Evolutionary conservation across 2,797 vertebrate species (phyloP).

Genomic region (Nyctalus aviator): DNA sequence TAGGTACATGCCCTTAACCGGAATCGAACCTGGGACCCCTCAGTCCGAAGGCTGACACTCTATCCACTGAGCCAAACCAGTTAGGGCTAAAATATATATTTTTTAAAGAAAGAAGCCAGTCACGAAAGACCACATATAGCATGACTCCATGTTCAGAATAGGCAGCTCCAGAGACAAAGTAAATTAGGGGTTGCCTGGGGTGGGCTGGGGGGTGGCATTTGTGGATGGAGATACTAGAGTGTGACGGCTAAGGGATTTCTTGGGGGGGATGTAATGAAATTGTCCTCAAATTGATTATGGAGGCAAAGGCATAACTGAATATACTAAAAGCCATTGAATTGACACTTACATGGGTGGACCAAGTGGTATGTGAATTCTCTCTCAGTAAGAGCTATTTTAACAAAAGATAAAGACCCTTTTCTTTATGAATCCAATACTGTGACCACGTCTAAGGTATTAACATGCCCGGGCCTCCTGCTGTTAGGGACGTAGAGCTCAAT

Average conservation of each 20-base stretch:
- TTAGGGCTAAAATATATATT: no score
- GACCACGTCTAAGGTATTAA: background rate
- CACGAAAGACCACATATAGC: background rate
- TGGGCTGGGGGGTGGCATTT: background rate
- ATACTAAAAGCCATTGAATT: background rate
- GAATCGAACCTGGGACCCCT: no score
- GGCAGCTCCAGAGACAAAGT: background rate
- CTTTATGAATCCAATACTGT: background rate
- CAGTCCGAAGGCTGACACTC: no score
- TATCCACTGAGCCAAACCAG: no score
- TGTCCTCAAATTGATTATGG: background rate
- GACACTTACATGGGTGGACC: background rate
- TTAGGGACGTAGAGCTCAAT: background rate
- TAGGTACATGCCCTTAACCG: no score
- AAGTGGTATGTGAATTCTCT: background rate
- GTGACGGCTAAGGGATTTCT: background rate
- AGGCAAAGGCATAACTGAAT: background rate
- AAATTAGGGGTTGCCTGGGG: background rate
- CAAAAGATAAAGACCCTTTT: background rate
- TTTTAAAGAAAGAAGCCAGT: background rate
- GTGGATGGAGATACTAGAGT: background rate
- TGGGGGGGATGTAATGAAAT: background rate
- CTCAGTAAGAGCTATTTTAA: background rate
- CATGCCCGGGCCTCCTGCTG: background rate
- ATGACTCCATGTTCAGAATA: background rate